Evolutionary conservation across 2,888 invertebrate genomes (phyloP).

Genomic region (Callyntrura guangdongensis): DNA sequence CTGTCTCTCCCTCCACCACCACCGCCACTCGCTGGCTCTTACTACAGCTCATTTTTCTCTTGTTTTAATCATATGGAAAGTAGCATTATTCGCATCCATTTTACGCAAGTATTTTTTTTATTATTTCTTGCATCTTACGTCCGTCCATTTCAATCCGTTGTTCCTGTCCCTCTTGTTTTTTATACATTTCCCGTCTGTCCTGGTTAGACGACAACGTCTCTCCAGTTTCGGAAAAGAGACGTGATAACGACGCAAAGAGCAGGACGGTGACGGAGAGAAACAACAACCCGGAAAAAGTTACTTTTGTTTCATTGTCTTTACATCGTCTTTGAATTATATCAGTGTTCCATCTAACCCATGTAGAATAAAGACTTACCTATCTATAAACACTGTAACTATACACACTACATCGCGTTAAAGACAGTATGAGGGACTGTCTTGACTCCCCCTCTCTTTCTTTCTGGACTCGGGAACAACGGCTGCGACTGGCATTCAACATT

Average conservation of each 20-base stretch:
- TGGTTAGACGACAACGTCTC: constrained; percentile 23
- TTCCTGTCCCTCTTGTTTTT: not conserved
- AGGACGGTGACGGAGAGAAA: constrained; percentile 15
- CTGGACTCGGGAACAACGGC: constrained; percentile 40
- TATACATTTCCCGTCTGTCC: not conserved
- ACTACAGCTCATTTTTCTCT: constrained; percentile 23
- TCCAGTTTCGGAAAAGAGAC: constrained; percentile 31
- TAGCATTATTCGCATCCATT: constrained; percentile 30
- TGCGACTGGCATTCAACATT: constrained; percentile 71
- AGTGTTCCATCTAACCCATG: not conserved
- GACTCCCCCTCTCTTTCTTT: not conserved
- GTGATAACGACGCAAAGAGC: constrained; percentile 35
- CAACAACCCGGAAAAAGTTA: constrained; percentile 45
- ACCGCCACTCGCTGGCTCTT: not conserved
- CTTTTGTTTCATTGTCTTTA: constrained; percentile 30
- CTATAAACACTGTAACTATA: too few species aligned
- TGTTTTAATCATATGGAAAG: constrained; percentile 57
- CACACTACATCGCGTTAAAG: not conserved
- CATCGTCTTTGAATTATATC: constrained; percentile 15
- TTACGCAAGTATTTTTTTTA: constrained; percentile 22
- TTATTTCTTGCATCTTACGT: constrained; percentile 8
- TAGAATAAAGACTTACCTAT: too few species aligned
- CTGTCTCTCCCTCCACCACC: not conserved
- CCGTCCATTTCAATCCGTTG: constrained; percentile 18
- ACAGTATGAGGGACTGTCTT: not conserved